Percentiles rank a stretch among this genome's conserved stretches.
Evolutionary conservation across 2,113 vertebrate genomes (phyloP).

Genomic region (Spermophilus dauricus): DNA sequence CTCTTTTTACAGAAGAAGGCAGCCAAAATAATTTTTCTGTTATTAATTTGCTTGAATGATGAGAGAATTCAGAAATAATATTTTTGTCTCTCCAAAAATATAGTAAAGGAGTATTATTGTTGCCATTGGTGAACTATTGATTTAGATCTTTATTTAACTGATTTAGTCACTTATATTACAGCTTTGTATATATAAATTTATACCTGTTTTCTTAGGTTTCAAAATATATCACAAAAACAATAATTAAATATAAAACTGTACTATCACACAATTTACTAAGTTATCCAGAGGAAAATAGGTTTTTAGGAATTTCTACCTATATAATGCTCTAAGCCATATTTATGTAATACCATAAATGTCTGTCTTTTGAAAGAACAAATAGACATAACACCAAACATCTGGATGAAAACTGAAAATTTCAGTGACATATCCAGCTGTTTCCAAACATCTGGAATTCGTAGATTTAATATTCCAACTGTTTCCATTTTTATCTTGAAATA

Average conservation of each 20-base stretch:
- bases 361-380: conserved; percentile 56
- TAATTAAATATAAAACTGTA: conserved; percentile 1
- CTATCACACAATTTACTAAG: neutral
- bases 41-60: conserved; percentile 87
- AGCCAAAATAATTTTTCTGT: conserved; percentile 71
- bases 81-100: conserved; percentile 4
- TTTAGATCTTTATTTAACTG: neutral
- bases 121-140: neutral
- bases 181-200: neutral
- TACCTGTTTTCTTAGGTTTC: neutral
- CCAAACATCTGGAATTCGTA: conserved; percentile 62
- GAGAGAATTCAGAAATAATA: conserved; percentile 22
- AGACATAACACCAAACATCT: conserved; percentile 62
- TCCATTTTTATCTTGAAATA: conserved; percentile 68
- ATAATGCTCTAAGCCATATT: conserved; percentile 23
- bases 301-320: conserved; percentile 25
- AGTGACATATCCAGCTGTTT: conserved; percentile 55
- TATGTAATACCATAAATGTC: conserved; percentile 42
- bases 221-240: neutral
- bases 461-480: conserved; percentile 70
- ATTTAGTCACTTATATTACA: conserved; percentile 14
- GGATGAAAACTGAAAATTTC: conserved; percentile 52
- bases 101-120: neutral
- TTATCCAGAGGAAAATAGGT: neutral
- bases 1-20: conserved; percentile 78